A percentile compares a stretch with the other conserved stretches of the same genome.
Conservation (phyloP, 2,113 vertebrate species). For the Aix galericulata region DNA sequence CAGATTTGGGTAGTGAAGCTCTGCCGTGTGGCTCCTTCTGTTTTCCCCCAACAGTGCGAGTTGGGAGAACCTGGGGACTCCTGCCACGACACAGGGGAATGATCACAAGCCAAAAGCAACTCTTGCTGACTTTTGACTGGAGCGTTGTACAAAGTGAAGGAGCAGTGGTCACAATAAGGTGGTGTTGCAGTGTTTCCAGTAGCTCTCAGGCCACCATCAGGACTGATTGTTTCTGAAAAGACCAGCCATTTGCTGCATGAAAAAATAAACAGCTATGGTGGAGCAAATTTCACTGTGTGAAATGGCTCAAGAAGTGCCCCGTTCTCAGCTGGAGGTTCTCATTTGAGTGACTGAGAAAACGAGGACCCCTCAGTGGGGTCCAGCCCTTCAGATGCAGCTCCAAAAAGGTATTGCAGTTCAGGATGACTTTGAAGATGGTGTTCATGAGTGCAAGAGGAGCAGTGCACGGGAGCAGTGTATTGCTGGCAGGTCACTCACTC, state of each 20-base stretch:
- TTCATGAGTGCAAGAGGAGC: neutral
- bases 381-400: neutral
- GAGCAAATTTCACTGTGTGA: neutral
- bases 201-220: neutral
- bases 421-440: neutral
- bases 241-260: accelerated
- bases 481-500: neutral
- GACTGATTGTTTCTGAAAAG: neutral
- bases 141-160: neutral
- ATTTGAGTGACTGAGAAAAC: neutral
- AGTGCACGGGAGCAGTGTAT: neutral
- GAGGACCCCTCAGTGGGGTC: neutral
- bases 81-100: neutral
- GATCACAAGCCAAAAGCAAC: neutral
- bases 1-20: neutral
- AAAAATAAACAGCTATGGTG: accelerated
- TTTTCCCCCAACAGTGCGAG: accelerated
- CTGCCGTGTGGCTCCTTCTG: neutral
- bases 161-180: accelerated
- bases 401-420: neutral
- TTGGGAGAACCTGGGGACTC: neutral
- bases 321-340: neutral
- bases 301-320: neutral
- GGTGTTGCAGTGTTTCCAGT: accelerated
- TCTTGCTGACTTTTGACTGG: accelerated